phyloP scores from a whole-genome alignment of 2,888 invertebrate genomes.

The Machimus atricapillus region DNA sequence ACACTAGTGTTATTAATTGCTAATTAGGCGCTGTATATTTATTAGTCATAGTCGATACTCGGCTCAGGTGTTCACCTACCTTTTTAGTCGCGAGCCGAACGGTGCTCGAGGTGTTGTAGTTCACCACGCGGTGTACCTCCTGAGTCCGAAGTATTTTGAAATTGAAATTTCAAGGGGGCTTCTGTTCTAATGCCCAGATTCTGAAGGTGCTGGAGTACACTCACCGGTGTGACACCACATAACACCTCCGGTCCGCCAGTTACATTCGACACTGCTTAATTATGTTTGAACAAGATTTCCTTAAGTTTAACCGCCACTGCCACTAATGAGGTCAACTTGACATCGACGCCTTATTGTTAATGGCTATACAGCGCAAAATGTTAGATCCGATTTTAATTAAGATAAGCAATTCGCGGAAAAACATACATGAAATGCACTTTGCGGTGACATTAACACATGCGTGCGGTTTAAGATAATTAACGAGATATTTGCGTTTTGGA shows the following conservation, averaged over 20 bases:
- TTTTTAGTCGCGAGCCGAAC: neutral
- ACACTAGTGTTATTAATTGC: slow-evolving; percentile 34
- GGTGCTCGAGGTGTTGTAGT: neutral
- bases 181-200: slow-evolving; percentile 1
- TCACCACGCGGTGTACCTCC: neutral
- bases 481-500: neutral
- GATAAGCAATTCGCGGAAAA: neutral
- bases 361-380: neutral
- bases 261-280: neutral
- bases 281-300: slow-evolving; percentile 16
- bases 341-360: neutral
- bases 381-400: neutral
- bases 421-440: neutral
- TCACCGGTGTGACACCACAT: neutral
- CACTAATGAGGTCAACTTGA: neutral
- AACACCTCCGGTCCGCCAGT: neutral
- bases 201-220: neutral
- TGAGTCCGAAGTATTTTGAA: neutral
- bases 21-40: slow-evolving; percentile 24
- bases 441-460: neutral
- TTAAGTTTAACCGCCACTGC: neutral
- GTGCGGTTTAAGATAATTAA: neutral
- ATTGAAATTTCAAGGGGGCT: slow-evolving; percentile 17
- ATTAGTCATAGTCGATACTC: slow-evolving; percentile 11
- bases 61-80: slow-evolving; percentile 7